A percentile compares a stretch with the other conserved stretches of the same genome.
phyloP scores from a whole-genome alignment of 2,113 vertebrate genomes.

The Syngnathus floridae region DNA sequence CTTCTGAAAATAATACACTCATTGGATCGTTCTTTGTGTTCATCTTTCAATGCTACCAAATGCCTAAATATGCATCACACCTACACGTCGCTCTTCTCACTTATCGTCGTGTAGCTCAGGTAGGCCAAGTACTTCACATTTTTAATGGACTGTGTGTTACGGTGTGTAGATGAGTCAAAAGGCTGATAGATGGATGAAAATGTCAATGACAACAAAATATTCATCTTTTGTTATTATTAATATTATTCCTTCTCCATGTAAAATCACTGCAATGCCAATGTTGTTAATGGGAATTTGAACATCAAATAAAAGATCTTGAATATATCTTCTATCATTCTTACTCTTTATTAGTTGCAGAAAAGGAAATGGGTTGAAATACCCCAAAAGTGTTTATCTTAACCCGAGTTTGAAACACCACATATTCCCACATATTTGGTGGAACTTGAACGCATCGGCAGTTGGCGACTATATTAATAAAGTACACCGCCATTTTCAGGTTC shows the following conservation, averaged over 20 bases:
- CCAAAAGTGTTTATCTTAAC: too few relatives aligned
- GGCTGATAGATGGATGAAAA: conserved; percentile 39
- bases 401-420: too few relatives aligned
- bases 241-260: conserved; percentile 51
- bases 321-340: conserved; percentile 36
- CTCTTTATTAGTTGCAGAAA: too few relatives aligned
- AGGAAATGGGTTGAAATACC: too few relatives aligned
- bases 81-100: conserved; percentile 46
- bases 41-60: conserved; percentile 44
- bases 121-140: conserved; percentile 81
- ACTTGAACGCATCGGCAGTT: too few relatives aligned
- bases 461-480: too few relatives aligned
- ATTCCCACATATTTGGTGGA: too few relatives aligned
- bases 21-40: conserved; percentile 52
- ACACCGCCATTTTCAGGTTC: too few relatives aligned
- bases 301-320: conserved; percentile 69
- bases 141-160: conserved; percentile 87
- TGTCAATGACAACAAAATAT: conserved; percentile 54
- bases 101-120: conserved; percentile 68
- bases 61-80: conserved; percentile 39
- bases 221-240: too few relatives aligned
- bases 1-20: conserved; percentile 38
- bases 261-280: conserved; percentile 62
- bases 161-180: conserved; percentile 55
- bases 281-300: conserved; percentile 62